Evolutionary conservation across 1,140 invertebrate species (phyloP).

Genomic region (Bombyx mandarina): DNA sequence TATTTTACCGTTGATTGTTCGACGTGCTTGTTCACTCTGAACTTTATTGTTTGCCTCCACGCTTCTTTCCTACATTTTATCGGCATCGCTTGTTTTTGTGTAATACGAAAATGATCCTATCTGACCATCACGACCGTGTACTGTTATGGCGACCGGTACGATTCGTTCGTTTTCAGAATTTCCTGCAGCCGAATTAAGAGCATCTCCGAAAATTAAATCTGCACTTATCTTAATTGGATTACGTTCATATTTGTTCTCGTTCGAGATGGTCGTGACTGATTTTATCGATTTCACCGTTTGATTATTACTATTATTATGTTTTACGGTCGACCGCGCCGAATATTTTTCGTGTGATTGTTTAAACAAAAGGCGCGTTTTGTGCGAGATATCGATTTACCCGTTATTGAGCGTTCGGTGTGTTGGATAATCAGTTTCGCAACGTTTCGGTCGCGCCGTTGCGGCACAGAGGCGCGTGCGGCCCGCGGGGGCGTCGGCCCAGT

Average conservation of each 20-base stretch:
- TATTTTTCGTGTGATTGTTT: too few species aligned
- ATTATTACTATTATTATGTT: slow-evolving; percentile 10
- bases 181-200: slow-evolving; percentile 15
- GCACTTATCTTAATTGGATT: slow-evolving; percentile 24
- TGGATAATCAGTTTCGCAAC: slow-evolving; percentile 57
- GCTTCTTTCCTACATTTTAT: slow-evolving; percentile 19
- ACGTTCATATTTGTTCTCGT: slow-evolving; percentile 15
- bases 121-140: slow-evolving; percentile 29
- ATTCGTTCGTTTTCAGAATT: slow-evolving; percentile 19
- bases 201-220: slow-evolving; percentile 19
- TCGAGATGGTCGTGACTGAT: slow-evolving; percentile 15
- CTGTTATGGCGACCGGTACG: slow-evolving; percentile 30
- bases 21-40: slow-evolving; percentile 21
- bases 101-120: slow-evolving; percentile 28
- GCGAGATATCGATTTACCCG: neutral
- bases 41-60: slow-evolving; percentile 23
- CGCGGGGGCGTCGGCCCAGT: slow-evolving; percentile 53
- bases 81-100: slow-evolving; percentile 26
- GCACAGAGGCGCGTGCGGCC: slow-evolving; percentile 25
- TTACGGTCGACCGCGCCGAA: neutral
- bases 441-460: slow-evolving; percentile 28
- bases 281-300: slow-evolving; percentile 4
- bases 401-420: slow-evolving; percentile 8
- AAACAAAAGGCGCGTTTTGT: neutral
- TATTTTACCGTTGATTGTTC: slow-evolving; percentile 31